Conservation (phyloP, 2,797 vertebrate species). For the Chelonia mydas region DNA sequence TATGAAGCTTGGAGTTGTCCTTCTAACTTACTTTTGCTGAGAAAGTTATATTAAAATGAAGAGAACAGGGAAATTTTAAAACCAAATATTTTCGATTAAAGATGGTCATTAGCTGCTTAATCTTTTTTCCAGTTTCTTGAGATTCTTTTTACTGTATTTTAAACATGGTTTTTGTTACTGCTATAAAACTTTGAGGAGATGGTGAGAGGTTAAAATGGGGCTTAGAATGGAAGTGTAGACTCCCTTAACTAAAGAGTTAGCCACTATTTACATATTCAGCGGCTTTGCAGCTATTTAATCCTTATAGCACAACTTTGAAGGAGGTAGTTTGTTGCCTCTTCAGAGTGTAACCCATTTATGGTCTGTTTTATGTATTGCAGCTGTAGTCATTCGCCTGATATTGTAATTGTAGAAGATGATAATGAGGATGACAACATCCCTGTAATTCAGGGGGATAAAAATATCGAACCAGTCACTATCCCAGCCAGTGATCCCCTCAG, state of each 20-base stretch:
- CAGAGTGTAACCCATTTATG: background rate
- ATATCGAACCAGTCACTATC: conserved; percentile 54
- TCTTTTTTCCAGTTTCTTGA: background rate
- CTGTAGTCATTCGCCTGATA: conserved; percentile 81
- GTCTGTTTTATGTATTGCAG: conserved; percentile 55
- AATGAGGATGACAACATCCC: conserved; percentile 82
- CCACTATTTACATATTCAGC: background rate
- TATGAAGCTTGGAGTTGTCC: background rate
- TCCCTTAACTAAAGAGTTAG: background rate
- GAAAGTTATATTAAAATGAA: background rate
- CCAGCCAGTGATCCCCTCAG: conserved; percentile 62
- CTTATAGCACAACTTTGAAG: background rate
- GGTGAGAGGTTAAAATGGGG: background rate
- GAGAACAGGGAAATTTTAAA: background rate
- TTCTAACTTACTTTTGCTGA: background rate
- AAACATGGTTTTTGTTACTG: background rate
- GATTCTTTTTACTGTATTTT: background rate
- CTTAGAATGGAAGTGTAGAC: background rate
- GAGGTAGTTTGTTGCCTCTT: background rate
- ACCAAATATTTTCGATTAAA: background rate
- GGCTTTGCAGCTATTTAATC: background rate
- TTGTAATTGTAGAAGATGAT: conserved; percentile 87
- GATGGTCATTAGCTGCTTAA: background rate
- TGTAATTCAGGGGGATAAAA: conserved; percentile 80
- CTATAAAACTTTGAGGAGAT: background rate